Percentiles rank a stretch among this genome's conserved stretches.
Conservation (phyloP, 2,888 invertebrate genomes). For the Globia sparganii region DNA sequence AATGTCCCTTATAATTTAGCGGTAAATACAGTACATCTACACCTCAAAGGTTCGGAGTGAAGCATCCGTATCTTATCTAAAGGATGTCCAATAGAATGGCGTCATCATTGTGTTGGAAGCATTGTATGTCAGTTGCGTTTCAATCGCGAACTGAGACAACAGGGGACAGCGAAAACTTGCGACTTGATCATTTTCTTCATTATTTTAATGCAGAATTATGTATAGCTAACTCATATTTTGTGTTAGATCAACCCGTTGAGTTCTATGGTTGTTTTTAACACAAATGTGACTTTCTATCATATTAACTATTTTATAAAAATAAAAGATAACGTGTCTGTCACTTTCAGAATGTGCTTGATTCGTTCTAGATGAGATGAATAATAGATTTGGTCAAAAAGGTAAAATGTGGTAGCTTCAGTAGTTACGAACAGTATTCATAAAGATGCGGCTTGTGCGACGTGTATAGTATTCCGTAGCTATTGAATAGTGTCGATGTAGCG, state of each 20-base stretch:
- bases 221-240: not conserved
- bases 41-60: conserved; percentile 75
- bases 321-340: no score
- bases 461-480: conserved; percentile 71
- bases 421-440: conserved; percentile 53
- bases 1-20: conserved; percentile 45
- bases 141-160: conserved; percentile 71
- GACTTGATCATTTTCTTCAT: conserved; percentile 65
- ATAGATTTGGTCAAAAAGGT: conserved; percentile 1
- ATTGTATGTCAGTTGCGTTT: conserved; percentile 79
- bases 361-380: not conserved
- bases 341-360: not conserved
- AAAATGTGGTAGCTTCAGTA: conserved; percentile 44
- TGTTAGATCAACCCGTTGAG: no score
- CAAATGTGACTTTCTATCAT: not conserved
- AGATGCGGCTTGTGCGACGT: conserved; percentile 51
- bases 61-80: conserved; percentile 79
- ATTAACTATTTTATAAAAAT: not conserved
- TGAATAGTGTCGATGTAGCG: conserved; percentile 86
- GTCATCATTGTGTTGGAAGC: conserved; percentile 73
- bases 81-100: conserved; percentile 79
- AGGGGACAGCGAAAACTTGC: conserved; percentile 73
- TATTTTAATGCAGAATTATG: conserved; percentile 10
- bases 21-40: conserved; percentile 62
- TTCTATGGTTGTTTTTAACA: not conserved